phyloP scores from a whole-genome alignment of 2,888 invertebrate species.

The Tromatobia lineatoria region DNA sequence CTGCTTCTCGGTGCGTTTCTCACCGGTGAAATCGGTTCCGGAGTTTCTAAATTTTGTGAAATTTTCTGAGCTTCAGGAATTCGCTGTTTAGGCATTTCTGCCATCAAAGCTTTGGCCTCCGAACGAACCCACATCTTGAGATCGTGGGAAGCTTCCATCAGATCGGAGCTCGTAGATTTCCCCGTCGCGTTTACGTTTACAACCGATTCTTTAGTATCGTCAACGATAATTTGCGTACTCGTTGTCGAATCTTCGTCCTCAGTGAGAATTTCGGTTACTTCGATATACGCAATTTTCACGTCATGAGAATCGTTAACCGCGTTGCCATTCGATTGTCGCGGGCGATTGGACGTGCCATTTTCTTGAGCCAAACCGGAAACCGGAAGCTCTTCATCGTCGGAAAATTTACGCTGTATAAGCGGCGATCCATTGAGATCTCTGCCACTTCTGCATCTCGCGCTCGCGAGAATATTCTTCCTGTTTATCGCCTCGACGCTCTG shows the following conservation, averaged over 20 bases:
- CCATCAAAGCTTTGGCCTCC: constrained; percentile 76
- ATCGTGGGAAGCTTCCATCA: constrained; percentile 79
- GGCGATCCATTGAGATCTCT: constrained; percentile 91
- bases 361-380: constrained; percentile 63
- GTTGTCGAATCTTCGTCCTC: constrained; percentile 87
- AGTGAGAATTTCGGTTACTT: constrained; percentile 77
- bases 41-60: background rate
- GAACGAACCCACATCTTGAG: constrained; percentile 81
- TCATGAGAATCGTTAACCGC: constrained; percentile 66
- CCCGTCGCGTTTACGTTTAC: constrained; percentile 86
- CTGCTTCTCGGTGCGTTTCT: constrained; percentile 50
- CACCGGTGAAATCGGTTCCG: constrained; percentile 30
- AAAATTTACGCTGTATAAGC: constrained; percentile 90
- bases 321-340: constrained; percentile 56
- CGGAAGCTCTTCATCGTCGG: constrained; percentile 80
- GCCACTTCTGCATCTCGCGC: constrained; percentile 94
- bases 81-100: constrained; percentile 56
- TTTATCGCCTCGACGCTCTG: constrained; percentile 94
- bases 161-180: constrained; percentile 84
- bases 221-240: constrained; percentile 83
- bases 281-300: constrained; percentile 82
- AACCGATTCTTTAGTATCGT: constrained; percentile 85
- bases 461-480: constrained; percentile 94
- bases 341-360: constrained; percentile 57
- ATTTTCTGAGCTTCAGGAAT: constrained; percentile 31